Base-by-base conservation (phyloP, 2,888 invertebrate species). In the Euphydryas editha region DNA sequence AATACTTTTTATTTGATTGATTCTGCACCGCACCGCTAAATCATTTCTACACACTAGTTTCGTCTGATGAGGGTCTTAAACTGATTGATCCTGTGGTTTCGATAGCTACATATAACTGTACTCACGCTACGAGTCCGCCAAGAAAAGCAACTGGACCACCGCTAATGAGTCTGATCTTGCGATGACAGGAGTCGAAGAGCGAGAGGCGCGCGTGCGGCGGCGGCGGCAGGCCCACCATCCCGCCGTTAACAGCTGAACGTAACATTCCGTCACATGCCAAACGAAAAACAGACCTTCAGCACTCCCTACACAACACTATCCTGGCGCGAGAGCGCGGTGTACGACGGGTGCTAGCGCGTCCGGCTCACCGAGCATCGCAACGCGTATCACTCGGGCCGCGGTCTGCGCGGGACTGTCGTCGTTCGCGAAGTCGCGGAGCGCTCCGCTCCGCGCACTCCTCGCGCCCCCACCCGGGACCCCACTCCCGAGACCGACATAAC, bases 51-150 rank as follows among this genome's bases (percentile, higher is more conserved):
- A 8, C n/a, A n/a, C n/a, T 30, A 30, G 30, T 30, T 2, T 8
- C 6, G 8, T 7, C 39, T 11, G 39, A 39, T 15, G 11, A 11
- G 13, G 39, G 11, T 15, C 39, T 39, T 39, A 3, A 39, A 39
- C 39, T 39, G 11, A 8, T 39, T 1, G 39, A 39, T 10, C 39
- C 13, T 3, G 11, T 13, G 1, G 11, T 15, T 13, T 44, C n/a
- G n/a, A 44, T 20, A 24, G 20, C 4, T 17, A 10, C 10, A n/a
- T 18, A 24, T 39, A 11, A 17, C 18, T 18, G 13, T n/a, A 89
- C 95, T 95, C 94, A 95, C 95, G 95, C 95, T 84, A 95, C 95
- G 79, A 95, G 93, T 80, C 95, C 95, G 79, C 95, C 95, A 73
- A 95, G 88, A 84, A 95, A 94, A 74, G 94, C 94, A 73, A 94